Conservation (phyloP, 2,888 invertebrate species). For the Xanthostigma xanthostigma region DNA sequence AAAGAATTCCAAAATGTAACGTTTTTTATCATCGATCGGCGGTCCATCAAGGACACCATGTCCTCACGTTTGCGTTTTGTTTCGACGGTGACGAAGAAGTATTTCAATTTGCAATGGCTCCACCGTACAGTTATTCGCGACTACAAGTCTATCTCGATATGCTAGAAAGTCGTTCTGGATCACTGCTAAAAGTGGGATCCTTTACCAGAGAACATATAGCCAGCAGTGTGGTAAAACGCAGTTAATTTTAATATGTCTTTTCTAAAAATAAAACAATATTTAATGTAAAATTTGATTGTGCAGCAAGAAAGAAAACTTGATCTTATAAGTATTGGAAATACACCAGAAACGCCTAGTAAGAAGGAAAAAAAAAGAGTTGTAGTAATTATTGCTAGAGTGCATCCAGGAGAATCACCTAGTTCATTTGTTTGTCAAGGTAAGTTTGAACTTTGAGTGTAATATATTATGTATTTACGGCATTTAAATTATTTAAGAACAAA, state of each 20-base stretch:
- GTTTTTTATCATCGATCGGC: slow-evolving; percentile 88
- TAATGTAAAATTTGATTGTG: slow-evolving; percentile 17
- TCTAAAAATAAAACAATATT: not conserved
- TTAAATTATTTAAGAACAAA: no score
- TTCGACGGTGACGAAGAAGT: slow-evolving; percentile 92
- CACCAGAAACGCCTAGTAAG: slow-evolving; percentile 26
- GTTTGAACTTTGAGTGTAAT: no score
- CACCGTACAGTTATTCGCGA: slow-evolving; percentile 90
- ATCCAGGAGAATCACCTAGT: slow-evolving; percentile 89
- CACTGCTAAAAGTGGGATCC: slow-evolving; percentile 27
- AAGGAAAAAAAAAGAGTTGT: slow-evolving; percentile 55
- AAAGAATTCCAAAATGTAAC: slow-evolving; percentile 61
- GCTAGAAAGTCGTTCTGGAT: slow-evolving; percentile 45
- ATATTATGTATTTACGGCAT: no score
- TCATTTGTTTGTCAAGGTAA: slow-evolving; percentile 84
- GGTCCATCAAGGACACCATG: slow-evolving; percentile 78
- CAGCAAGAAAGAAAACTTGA: slow-evolving; percentile 89
- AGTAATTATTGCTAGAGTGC: slow-evolving; percentile 73
- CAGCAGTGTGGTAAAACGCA: slow-evolving; percentile 38
- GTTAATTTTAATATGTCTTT: not conserved
- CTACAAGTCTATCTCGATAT: slow-evolving; percentile 70
- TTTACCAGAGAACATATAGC: slow-evolving; percentile 59
- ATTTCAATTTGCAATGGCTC: slow-evolving; percentile 87
- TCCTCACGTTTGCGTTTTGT: slow-evolving; percentile 84
- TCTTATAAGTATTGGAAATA: slow-evolving; percentile 62